Conservation (phyloP, 2,113 vertebrate genomes). For the Oreotragus oreotragus region DNA sequence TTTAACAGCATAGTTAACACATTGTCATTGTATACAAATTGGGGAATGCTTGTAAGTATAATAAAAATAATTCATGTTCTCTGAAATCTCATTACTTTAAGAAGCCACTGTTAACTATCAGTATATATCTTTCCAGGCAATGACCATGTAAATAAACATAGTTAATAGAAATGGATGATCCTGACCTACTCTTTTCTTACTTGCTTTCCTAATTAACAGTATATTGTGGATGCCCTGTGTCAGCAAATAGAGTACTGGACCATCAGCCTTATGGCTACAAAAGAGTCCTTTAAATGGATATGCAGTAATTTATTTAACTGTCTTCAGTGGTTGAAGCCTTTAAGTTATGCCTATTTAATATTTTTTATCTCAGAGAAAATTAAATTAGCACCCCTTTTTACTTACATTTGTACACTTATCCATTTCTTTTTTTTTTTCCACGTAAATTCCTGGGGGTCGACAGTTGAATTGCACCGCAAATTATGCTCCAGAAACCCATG, state of each 20-base stretch:
- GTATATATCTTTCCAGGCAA: not conserved
- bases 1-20: conserved; percentile 27
- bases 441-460: not conserved
- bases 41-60: not conserved
- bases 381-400: not conserved
- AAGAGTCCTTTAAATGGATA: not conserved
- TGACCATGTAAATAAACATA: conserved; percentile 15
- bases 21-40: not conserved
- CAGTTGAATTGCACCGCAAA: not conserved
- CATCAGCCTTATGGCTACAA: not conserved
- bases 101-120: not conserved
- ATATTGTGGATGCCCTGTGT: not conserved
- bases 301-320: not conserved
- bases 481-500: not conserved
- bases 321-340: not conserved
- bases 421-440: not conserved
- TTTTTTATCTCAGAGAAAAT: not conserved
- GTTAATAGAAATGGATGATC: not conserved
- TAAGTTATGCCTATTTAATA: not conserved
- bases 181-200: not conserved
- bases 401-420: not conserved
- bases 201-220: conserved; percentile 1
- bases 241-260: not conserved
- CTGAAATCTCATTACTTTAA: not conserved
- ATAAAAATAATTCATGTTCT: conserved; percentile 1